Evolutionary conservation across 2,797 vertebrate genomes (phyloP).

Genomic region (Enteromius mattozi): DNA sequence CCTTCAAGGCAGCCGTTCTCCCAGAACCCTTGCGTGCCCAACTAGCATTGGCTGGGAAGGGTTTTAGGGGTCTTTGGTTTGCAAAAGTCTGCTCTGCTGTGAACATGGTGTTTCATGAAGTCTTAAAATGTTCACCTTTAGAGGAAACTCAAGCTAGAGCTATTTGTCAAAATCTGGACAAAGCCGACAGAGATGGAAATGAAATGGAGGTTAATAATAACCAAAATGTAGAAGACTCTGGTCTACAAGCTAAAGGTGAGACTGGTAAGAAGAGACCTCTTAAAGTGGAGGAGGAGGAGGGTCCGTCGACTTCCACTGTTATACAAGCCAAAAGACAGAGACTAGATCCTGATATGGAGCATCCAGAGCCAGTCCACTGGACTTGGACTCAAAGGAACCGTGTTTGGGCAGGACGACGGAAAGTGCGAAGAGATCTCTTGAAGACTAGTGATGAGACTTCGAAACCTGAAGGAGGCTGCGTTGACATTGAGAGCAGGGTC

Average conservation of each 20-base stretch:
- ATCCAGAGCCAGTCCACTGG: slow-evolving; percentile 70
- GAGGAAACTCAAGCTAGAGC: slow-evolving; percentile 54
- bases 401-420: slow-evolving; percentile 88
- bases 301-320: slow-evolving; percentile 56
- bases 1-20: slow-evolving; percentile 71
- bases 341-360: slow-evolving; percentile 44
- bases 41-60: slow-evolving; percentile 68
- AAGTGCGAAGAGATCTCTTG: slow-evolving; percentile 81
- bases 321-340: slow-evolving; percentile 67
- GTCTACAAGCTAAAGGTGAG: slow-evolving; percentile 29
- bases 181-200: neutral
- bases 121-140: slow-evolving; percentile 77
- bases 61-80: slow-evolving; percentile 74
- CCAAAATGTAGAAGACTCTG: slow-evolving; percentile 35
- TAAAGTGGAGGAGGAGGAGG: slow-evolving; percentile 56
- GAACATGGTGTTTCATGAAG: slow-evolving; percentile 71
- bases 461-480: slow-evolving; percentile 67
- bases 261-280: slow-evolving; percentile 72
- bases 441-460: slow-evolving; percentile 67
- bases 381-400: slow-evolving; percentile 76
- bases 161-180: neutral
- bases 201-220: slow-evolving; percentile 65
- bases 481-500: slow-evolving; percentile 83
- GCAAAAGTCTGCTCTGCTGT: slow-evolving; percentile 73
- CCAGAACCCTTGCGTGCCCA: slow-evolving; percentile 67